Conservation (phyloP, 2,888 invertebrate species). For the Rhopalosiphum nymphaeae region DNA sequence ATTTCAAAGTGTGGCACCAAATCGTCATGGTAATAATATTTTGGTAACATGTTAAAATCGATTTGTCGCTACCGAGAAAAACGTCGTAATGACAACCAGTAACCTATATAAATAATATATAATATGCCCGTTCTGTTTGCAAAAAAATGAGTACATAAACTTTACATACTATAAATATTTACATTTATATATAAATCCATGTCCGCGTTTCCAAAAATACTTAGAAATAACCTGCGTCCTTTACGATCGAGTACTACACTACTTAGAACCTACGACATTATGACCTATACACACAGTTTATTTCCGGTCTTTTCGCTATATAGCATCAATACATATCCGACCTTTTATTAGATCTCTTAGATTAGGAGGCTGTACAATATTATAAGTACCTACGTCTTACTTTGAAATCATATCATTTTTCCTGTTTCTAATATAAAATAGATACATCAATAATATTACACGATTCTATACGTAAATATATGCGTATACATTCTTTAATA, state of each 20-base stretch:
- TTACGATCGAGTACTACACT: neutral
- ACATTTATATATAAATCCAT: neutral
- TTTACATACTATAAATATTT: neutral
- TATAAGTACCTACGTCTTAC: neutral
- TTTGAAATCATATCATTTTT: neutral
- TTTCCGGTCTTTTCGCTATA: neutral
- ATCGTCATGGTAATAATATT: constrained; percentile 60
- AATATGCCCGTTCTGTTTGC: neutral
- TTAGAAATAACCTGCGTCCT: neutral
- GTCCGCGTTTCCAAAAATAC: neutral
- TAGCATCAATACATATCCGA: neutral
- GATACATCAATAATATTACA: neutral
- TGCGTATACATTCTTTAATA: neutral
- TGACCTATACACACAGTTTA: neutral
- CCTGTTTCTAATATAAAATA: neutral
- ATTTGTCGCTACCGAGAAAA: constrained; percentile 30
- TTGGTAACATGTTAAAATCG: constrained; percentile 43
- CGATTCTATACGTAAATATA: neutral
- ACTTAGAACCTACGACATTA: neutral
- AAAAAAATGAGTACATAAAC: neutral
- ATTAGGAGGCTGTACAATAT: neutral
- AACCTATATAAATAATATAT: neutral
- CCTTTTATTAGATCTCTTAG: neutral
- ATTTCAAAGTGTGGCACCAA: constrained; percentile 23
- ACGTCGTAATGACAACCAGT: neutral